A percentile compares a stretch with the other conserved stretches of the same genome.
Evolutionary conservation across 1,140 invertebrate species (phyloP).

Genomic region (Aphelinus certus): DNA sequence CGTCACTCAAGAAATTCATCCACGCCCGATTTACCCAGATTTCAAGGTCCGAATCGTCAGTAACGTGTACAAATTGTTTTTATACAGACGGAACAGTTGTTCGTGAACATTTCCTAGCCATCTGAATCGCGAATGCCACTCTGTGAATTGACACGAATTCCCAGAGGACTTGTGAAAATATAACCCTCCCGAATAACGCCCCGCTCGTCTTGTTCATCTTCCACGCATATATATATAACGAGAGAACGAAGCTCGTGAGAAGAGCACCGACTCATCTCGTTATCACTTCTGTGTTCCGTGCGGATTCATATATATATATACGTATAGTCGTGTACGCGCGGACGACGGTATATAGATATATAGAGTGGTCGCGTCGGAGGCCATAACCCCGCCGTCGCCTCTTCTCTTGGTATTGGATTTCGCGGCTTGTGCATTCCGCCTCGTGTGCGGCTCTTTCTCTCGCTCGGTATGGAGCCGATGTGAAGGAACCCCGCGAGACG

Average conservation of each 20-base stretch:
- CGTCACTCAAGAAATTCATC: too few relatives aligned
- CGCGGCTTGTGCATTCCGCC: constrained; percentile 24
- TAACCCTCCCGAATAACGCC: background rate
- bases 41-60: too few relatives aligned
- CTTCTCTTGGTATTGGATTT: constrained; percentile 21
- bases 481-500: constrained; percentile 8
- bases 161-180: background rate
- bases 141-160: too few relatives aligned
- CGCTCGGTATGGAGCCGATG: background rate
- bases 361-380: background rate
- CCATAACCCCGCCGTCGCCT: constrained; percentile 5
- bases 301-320: too few relatives aligned
- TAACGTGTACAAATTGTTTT: too few relatives aligned
- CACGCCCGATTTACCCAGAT: too few relatives aligned
- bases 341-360: too few relatives aligned
- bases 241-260: constrained; percentile 3
- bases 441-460: background rate
- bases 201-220: background rate
- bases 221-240: background rate
- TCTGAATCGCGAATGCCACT: too few relatives aligned
- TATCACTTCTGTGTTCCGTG: background rate
- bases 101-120: too few relatives aligned
- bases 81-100: too few relatives aligned
- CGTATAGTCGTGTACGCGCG: too few relatives aligned
- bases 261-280: background rate